phyloP scores from a whole-genome alignment of 2,113 vertebrate species.

The Tor tambroides region DNA sequence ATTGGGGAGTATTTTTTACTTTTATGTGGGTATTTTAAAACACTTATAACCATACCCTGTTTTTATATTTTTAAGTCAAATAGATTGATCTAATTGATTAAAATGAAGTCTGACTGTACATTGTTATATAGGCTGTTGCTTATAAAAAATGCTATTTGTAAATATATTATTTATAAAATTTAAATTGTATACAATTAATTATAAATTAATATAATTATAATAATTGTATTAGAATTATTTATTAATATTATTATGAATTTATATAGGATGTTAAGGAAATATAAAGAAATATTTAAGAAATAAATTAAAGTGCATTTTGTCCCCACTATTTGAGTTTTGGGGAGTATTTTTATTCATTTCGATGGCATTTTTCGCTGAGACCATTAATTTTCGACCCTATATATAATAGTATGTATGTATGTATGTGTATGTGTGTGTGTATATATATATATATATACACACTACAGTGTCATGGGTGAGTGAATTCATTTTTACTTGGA shows the following conservation, averaged over 20 bases:
- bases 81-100: background rate
- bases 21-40: too few relatives aligned
- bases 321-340: background rate
- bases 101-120: background rate
- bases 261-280: too few relatives aligned
- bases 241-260: too few relatives aligned
- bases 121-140: background rate
- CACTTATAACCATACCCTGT: too few relatives aligned
- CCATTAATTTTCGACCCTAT: background rate
- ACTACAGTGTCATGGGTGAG: background rate
- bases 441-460: background rate
- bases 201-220: too few relatives aligned
- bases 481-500: background rate
- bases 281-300: background rate
- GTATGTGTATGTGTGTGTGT: too few relatives aligned
- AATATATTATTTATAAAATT: too few relatives aligned
- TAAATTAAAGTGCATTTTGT: background rate
- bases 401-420: background rate
- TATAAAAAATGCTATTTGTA: background rate
- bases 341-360: background rate
- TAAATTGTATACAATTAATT: too few relatives aligned
- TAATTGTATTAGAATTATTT: too few relatives aligned
- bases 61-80: background rate
- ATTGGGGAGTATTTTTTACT: too few relatives aligned
- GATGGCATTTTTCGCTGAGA: background rate